phyloP scores from a whole-genome alignment of 2,113 vertebrate species.

The Falcunculus frontatus region DNA sequence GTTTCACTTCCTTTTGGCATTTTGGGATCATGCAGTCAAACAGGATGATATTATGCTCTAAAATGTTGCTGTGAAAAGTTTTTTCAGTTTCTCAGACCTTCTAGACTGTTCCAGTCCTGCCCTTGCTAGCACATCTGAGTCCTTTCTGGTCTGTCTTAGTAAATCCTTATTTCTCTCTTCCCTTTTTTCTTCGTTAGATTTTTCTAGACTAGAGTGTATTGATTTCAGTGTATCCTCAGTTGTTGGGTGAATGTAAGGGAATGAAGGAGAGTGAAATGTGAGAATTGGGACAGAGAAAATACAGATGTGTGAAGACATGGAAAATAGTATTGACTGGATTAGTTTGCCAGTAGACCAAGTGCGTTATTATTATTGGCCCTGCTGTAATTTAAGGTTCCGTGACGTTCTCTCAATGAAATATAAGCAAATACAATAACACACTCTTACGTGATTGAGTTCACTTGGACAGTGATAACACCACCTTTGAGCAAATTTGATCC shows the following conservation, averaged over 20 bases:
- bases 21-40: not conserved
- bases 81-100: not conserved
- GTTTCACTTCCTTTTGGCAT: conserved; percentile 39
- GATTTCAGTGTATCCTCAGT: not conserved
- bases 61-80: not conserved
- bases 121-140: not conserved
- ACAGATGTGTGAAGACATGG: not conserved
- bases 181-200: not conserved
- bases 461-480: not conserved
- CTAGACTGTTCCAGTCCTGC: not conserved
- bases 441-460: not conserved
- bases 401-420: not conserved
- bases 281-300: not conserved
- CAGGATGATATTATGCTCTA: not conserved
- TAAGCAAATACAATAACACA: not conserved
- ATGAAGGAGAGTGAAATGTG: not conserved
- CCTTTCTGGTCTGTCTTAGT: not conserved
- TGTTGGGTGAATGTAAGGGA: not conserved
- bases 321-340: not conserved
- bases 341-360: not conserved
- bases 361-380: not conserved
- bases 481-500: not conserved
- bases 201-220: not conserved
- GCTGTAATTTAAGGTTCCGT: not conserved
- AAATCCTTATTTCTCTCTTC: not conserved